phyloP scores from a whole-genome alignment of 2,888 invertebrate genomes.

The Schizotus pectinicornis region DNA sequence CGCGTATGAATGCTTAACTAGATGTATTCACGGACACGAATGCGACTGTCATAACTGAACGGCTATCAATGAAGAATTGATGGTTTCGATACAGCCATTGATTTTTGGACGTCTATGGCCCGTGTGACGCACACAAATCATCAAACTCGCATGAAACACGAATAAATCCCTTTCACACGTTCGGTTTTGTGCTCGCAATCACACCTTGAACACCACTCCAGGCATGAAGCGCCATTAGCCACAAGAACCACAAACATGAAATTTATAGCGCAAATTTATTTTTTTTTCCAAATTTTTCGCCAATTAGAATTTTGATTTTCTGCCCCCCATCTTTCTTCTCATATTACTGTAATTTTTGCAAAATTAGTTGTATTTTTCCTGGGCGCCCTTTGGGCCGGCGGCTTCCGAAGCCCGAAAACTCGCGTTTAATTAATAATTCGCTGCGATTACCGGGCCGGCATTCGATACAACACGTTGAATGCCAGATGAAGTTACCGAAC shows the following conservation, averaged over 20 bases:
- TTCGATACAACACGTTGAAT: conserved; percentile 30
- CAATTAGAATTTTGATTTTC: too few species aligned
- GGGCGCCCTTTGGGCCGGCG: too few species aligned
- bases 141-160: conserved; percentile 46
- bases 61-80: conserved; percentile 60
- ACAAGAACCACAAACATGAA: too few species aligned
- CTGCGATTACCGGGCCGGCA: conserved; percentile 21
- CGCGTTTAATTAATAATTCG: conserved; percentile 27
- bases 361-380: too few species aligned
- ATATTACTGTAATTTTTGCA: neutral
- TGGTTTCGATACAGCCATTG: conserved; percentile 52
- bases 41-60: conserved; percentile 59
- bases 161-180: conserved; percentile 25
- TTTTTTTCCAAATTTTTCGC: too few species aligned
- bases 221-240: too few species aligned
- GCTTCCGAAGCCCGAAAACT: neutral
- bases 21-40: conserved; percentile 59
- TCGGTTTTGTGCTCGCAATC: neutral
- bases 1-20: conserved; percentile 60
- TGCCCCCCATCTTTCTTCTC: too few species aligned
- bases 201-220: neutral
- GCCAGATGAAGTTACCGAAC: conserved; percentile 27
- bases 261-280: too few species aligned
- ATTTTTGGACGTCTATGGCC: conserved; percentile 45
- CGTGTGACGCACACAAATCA: conserved; percentile 46